Evolutionary conservation across 2,797 vertebrate species (phyloP).

Genomic region (Sardinella longiceps): DNA sequence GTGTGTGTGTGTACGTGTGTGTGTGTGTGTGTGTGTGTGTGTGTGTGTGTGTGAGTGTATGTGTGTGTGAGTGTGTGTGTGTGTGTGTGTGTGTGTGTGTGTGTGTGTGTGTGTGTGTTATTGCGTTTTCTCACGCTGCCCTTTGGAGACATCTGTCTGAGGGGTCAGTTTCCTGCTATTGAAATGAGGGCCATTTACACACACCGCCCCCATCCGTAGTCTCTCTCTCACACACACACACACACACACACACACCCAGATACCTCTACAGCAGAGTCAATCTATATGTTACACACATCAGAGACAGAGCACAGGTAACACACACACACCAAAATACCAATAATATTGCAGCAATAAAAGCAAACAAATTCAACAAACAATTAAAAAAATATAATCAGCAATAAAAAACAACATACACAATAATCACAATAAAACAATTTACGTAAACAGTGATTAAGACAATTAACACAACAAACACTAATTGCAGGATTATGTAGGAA

Average conservation of each 20-base stretch:
- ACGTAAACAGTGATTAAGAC: too few species aligned
- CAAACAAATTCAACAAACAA: too few species aligned
- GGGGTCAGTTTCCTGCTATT: constrained; percentile 60
- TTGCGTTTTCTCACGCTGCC: constrained; percentile 54
- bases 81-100: background rate
- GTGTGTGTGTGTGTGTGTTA: background rate
- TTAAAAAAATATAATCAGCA: too few species aligned
- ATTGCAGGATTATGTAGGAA: too few species aligned
- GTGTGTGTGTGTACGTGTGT: background rate
- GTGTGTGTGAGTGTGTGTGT: background rate
- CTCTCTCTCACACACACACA: background rate
- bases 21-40: background rate
- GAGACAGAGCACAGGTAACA: too few species aligned
- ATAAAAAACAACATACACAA: too few species aligned
- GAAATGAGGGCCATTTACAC: constrained; percentile 43
- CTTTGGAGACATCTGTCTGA: constrained; percentile 43
- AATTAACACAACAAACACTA: too few species aligned
- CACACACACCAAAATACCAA: too few species aligned
- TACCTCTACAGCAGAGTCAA: too few species aligned
- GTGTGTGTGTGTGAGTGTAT: background rate
- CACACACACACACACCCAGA: constrained; percentile 8
- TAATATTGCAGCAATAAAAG: too few species aligned
- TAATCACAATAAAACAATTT: too few species aligned
- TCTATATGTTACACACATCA: background rate
- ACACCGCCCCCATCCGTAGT: background rate